Percentiles rank a stretch among this genome's conserved stretches.
These are phyloP conservation scores for Phalacrocorax aristotelis DNA, from an alignment of 2,113 vertebrate species.

Conservation along the genomic window DNA sequence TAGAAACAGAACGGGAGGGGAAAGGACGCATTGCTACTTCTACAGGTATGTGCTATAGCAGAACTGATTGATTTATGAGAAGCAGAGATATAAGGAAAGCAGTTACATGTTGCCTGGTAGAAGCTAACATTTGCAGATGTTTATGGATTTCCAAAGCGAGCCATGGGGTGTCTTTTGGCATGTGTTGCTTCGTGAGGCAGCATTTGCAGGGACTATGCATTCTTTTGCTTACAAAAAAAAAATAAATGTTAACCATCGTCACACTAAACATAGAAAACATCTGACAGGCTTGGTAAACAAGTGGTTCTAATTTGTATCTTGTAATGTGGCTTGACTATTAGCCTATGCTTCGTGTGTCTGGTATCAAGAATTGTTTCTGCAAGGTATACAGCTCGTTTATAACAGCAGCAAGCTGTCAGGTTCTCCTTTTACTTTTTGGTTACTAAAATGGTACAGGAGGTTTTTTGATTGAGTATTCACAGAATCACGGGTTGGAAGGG, in stretches of 20 bases:
- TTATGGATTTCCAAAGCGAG: not conserved
- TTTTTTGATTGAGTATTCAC: not conserved
- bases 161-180: not conserved
- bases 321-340: not conserved
- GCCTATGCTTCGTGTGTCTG: not conserved
- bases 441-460: not conserved
- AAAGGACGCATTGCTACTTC: slow-evolving; percentile 86
- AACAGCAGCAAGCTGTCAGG: not conserved
- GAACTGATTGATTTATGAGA: not conserved
- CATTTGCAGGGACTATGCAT: not conserved
- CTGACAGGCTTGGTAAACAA: not conserved
- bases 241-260: not conserved
- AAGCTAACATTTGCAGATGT: not conserved
- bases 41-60: slow-evolving; percentile 72
- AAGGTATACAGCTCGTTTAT: not conserved
- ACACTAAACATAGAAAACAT: not conserved
- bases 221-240: not conserved
- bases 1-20: slow-evolving; percentile 92
- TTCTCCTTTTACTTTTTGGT: not conserved
- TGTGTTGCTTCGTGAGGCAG: not conserved
- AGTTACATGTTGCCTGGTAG: not conserved
- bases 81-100: not conserved
- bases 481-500: too few relatives aligned
- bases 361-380: not conserved
- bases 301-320: not conserved